Evolutionary conservation across 2,113 vertebrate genomes (phyloP).

Genomic region (Menura novaehollandiae): DNA sequence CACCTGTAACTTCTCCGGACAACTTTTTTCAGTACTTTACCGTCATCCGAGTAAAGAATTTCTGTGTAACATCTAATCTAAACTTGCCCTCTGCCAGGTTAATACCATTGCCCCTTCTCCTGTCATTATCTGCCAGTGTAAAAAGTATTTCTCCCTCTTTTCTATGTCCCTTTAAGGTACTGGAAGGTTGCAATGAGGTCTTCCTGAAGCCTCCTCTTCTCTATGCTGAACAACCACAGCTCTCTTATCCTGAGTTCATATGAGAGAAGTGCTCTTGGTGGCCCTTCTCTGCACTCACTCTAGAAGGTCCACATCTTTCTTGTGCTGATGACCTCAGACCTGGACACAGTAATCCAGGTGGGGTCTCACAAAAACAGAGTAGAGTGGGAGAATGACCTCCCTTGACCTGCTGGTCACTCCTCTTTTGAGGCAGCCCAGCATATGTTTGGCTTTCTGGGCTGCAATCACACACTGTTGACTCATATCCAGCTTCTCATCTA

Average conservation of each 20-base stretch:
- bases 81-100: neutral
- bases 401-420: accelerated
- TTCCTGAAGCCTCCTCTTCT: neutral
- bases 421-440: neutral
- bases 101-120: neutral
- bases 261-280: neutral
- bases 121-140: neutral
- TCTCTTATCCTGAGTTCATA: neutral
- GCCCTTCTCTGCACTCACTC: neutral
- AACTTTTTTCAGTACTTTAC: neutral
- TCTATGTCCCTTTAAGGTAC: neutral
- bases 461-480: accelerated
- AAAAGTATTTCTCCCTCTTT: neutral
- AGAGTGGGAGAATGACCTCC: neutral
- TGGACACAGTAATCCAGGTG: neutral
- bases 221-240: no score
- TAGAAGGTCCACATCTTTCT: no score
- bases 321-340: neutral
- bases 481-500: neutral
- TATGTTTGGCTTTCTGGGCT: neutral
- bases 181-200: neutral
- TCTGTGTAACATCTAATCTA: neutral
- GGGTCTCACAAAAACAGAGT: neutral
- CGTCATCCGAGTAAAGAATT: neutral
- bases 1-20: neutral